Evolutionary conservation across 2,113 vertebrate species (phyloP), one percentile per base, ranked within the genome.

Genomic region (Tragelaphus imberbis): DNA sequence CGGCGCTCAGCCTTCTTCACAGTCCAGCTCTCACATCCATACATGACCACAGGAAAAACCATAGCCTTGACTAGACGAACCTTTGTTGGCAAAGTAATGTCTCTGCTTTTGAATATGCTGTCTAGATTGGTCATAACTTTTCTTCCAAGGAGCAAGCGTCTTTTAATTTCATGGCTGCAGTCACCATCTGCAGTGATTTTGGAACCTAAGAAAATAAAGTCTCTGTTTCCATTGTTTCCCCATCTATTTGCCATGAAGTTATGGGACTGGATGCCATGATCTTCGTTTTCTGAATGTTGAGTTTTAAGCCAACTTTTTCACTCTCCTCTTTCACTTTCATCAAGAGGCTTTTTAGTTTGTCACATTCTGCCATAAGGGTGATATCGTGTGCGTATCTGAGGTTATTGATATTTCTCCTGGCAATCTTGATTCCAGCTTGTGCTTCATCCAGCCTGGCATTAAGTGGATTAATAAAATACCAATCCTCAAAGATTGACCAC

Each of bases 391-490:
- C 9, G 0, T 36, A 36, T 36, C 65, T 71, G 65, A 71, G n/a
- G 9, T 36, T 36, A 71, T 36, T 21, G 17, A 36, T 36, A 71
- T 71, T 65, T 71, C n/a, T 68, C 33, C 65, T 2, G 5, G 65
- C n/a, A 36, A 71, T 71, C 65, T 36, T 21, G n/a, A 71, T 71
- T 71, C 65, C 65, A 71, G 65, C n/a, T 36, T 71, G 65, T 36
- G 65, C n/a, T 71, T 71, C 65, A 21, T 71, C 65, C n/a, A 71
- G n/a, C n/a, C n/a, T 36, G 65, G 17, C 65, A 71, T 71, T 19
- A 75, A 65, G 25, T 82, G 25, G 87, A 53, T 71, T 40, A 59
- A 71, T 68, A 75, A 88, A 94, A 51, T 84, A 77, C 47, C 49
- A 68, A 55, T 40, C 11, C 11, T 58, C n/a, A 65, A 75, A 63